Percentiles rank a stretch among this genome's conserved stretches.
phyloP scores from a whole-genome alignment of 2,113 vertebrate genomes.

The Phocoena phocoena region DNA sequence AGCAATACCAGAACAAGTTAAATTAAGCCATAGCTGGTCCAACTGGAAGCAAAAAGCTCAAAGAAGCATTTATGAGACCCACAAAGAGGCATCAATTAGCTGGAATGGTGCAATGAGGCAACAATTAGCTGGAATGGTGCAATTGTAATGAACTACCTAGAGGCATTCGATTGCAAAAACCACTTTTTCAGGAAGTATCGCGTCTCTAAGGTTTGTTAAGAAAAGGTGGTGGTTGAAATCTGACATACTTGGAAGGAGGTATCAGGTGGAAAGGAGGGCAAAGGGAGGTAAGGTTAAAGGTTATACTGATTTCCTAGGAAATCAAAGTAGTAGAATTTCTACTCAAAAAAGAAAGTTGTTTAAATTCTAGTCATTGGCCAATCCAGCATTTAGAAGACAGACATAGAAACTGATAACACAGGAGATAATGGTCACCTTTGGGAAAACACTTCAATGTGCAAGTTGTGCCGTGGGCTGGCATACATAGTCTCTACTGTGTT shows the following conservation, averaged over 20 bases:
- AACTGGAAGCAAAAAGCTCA: background rate
- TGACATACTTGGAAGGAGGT: background rate
- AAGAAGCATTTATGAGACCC: background rate
- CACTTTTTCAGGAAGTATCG: background rate
- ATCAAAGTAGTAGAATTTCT: background rate
- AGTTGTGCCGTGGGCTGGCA: background rate
- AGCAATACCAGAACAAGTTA: slow-evolving; percentile 7
- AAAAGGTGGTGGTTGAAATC: background rate
- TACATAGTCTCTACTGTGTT: rapidly evolving
- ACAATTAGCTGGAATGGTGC: background rate
- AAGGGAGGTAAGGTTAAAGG: background rate
- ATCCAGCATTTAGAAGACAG: background rate
- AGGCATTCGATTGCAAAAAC: background rate
- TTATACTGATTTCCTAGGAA: background rate
- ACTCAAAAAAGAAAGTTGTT: background rate
- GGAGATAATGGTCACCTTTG: background rate
- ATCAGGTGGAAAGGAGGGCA: background rate
- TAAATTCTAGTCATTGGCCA: background rate
- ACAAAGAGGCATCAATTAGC: background rate
- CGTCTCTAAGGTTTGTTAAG: background rate
- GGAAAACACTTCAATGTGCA: background rate
- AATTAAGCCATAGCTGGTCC: background rate
- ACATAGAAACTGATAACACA: background rate
- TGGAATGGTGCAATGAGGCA: background rate
- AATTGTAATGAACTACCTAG: background rate